These are phyloP conservation scores for Metridium senile DNA, from an alignment of 92 coral and sea anemone species.

Conservation along the genomic window DNA sequence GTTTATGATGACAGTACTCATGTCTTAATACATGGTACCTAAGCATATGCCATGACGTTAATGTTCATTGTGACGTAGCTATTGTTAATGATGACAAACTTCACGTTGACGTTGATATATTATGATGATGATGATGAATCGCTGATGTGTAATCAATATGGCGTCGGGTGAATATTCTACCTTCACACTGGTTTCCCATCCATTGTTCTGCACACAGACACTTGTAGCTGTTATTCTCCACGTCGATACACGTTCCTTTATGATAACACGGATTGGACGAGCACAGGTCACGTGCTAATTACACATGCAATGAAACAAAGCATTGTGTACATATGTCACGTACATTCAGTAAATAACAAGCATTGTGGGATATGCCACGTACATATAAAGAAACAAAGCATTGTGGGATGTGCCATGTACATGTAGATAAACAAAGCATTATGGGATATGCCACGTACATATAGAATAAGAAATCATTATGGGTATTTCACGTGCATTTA, in stretches of 20 bases:
- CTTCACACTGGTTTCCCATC: conserved; percentile 84
- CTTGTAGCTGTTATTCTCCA: conserved; percentile 73
- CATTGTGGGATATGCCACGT: neutral
- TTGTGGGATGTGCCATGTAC: neutral
- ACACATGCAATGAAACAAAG: conserved; percentile 40
- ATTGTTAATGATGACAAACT: too few species aligned
- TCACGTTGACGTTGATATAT: too few species aligned
- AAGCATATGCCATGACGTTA: too few species aligned
- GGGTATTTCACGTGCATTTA: neutral
- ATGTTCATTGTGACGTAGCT: too few species aligned
- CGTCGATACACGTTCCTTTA: conserved; percentile 83
- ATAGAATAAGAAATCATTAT: too few species aligned
- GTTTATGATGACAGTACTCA: too few species aligned
- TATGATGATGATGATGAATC: neutral
- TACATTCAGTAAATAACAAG: neutral
- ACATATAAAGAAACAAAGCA: neutral
- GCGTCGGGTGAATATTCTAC: conserved; percentile 40
- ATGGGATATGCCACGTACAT: neutral
- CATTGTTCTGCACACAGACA: conserved; percentile 77
- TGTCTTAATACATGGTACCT: too few species aligned
- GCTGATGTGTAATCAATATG: neutral
- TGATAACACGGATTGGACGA: conserved; percentile 82
- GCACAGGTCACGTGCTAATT: conserved; percentile 68
- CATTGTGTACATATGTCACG: conserved; percentile 54
- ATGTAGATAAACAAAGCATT: neutral